Conservation (phyloP, 2,797 vertebrate species). For the Myripristis murdjan region DNA sequence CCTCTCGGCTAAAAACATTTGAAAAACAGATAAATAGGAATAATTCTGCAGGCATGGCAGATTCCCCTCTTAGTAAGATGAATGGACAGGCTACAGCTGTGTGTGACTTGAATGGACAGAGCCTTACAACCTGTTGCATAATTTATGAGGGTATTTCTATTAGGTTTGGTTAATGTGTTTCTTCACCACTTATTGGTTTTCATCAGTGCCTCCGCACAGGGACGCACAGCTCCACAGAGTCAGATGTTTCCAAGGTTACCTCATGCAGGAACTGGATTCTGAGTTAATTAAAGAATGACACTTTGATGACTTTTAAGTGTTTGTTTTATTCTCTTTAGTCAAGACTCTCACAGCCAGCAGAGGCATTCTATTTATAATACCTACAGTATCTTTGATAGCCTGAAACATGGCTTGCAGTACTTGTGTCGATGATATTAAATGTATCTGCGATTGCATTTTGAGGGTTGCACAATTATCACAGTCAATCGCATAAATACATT, state of each 20-base stretch:
- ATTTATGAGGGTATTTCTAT: constrained; percentile 77
- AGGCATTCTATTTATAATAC: neutral
- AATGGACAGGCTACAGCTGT: constrained; percentile 83
- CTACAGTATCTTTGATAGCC: neutral
- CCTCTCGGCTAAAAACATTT: constrained; percentile 56
- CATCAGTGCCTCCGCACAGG: constrained; percentile 49
- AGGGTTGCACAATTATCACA: too few relatives aligned
- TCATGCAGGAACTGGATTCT: constrained; percentile 46
- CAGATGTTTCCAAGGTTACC: constrained; percentile 65
- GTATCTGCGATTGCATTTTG: neutral
- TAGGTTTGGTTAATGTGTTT: constrained; percentile 78
- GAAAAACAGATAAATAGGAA: constrained; percentile 67
- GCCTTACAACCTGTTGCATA: constrained; percentile 76
- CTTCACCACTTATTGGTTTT: constrained; percentile 68
- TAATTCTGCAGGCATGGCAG: constrained; percentile 62
- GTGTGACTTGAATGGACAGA: constrained; percentile 81
- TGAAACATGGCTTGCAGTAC: neutral
- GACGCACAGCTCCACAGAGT: constrained; percentile 24
- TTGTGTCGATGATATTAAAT: neutral
- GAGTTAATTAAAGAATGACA: constrained; percentile 58
- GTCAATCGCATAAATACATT: too few relatives aligned
- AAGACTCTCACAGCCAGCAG: neutral
- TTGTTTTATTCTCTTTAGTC: constrained; percentile 28
- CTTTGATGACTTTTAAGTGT: constrained; percentile 43
- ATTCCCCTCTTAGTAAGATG: constrained; percentile 61